Evolutionary conservation across 2,113 vertebrate species (phyloP), one percentile per base, ranked within the genome.

Genomic region (Henicopernis longicauda): DNA sequence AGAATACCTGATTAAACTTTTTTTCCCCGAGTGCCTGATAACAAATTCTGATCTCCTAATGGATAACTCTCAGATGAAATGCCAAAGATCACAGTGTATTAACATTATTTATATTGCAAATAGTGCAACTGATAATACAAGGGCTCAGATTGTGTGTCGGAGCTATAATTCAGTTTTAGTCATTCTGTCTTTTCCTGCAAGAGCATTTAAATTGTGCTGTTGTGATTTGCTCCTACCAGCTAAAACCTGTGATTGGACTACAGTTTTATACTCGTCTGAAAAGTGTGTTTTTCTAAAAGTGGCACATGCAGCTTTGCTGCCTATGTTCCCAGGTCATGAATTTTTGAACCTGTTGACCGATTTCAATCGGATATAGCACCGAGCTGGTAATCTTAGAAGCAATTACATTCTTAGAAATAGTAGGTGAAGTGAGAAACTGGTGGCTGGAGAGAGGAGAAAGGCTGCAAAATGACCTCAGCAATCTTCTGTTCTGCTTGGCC

Each of bases 21-120:
- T 84, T 91, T 91, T 54, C 13, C 59, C 20, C 29, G 40, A 71
- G 44, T 50, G 21, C 25, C 22, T 78, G 65, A 54, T 71, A 93
- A 81, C 5, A 91, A 91, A 86, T 94, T 95, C n/a, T 90, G 38
- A 58, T 95, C 19, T 93, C 26, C 27, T 96, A 73, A 71, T 82
- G 50, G 38, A 54, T 89, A 58, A 27, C 23, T 89, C 50, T 78
- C 26, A 85, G 36, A 61, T 77, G 65, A 96, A 90, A 92, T 54
- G 40, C 22, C 27, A 84, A 57, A 74, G 78, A 80, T 92, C 26
- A 12, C 7, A 27, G 17, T 67, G 10, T 67, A 27, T 62, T 84
- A 73, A 50, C 42, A 50, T 90, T 85, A 90, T 93, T 95, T 93
- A 78, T 85, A 57, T 36, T 71, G 32, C 29, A 85, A 74, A 80